Base-by-base conservation (phyloP, 2,888 invertebrate species). In the Melieria crassipennis region DNA sequence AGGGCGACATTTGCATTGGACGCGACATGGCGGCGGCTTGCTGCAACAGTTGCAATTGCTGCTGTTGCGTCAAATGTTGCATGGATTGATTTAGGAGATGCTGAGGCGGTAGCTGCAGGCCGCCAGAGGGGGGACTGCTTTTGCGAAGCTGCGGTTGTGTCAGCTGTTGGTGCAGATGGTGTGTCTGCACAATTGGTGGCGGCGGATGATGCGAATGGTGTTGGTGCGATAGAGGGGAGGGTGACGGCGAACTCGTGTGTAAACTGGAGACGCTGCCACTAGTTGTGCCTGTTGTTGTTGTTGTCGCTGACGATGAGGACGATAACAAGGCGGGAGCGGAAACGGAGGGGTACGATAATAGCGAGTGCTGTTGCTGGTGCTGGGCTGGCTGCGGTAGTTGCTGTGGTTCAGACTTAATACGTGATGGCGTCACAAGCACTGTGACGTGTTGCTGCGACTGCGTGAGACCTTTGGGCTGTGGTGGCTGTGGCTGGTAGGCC, bases 401-500 rank as follows among this genome's bases (percentile, higher is more conserved):
- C 55, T 75, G 77, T 48, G 74, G 78, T 80, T 86, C 87, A 74
- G 84, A 83, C 79, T 87, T 87, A 70, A 87, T 85, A 73, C 88
- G 87, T 65, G 88, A 85, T 43, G 89, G 89, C 69, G 89, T 89
- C 74, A 88, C 87, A 66, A 89, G 83, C 71, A 89, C 88, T 57
- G 88, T 87, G 55, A 87, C 87, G 78, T 87, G 87, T 64, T 85
- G 84, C 63, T 85, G 82, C 81, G 81, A 84, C 78, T 80, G 82
- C 63, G 81, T 78, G 67, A 78, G 71, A 60, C 78, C 79, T 78
- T 81, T 81, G 62, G 78, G 75, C 73, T 81, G 75, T 76, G 78
- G 43, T 79, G 78, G 30, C 75, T 76, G 6, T 77, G 79, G 30
- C 42, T 84, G 84, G 61, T 85, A 86, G 55, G 82, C 80, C 73